Percentiles rank a stretch among this genome's conserved stretches.
These are phyloP conservation scores for Rhagologus leucostigma DNA, from an alignment of 2,113 vertebrate species.

Conservation along the genomic window DNA sequence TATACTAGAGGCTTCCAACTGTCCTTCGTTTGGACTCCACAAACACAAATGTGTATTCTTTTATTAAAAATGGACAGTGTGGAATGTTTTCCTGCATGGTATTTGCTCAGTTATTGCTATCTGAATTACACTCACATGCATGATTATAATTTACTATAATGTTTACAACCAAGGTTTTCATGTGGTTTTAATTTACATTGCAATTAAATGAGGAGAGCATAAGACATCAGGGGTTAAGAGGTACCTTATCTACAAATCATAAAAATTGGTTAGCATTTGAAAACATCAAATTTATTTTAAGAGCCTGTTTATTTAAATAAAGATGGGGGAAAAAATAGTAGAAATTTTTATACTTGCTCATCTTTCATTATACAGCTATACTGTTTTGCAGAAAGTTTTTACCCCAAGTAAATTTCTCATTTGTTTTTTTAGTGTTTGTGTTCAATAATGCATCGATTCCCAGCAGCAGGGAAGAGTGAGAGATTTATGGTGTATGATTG, in stretches of 20 bases:
- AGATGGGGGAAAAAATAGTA: neutral
- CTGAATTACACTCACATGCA: constrained; percentile 45
- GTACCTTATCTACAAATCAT: constrained; percentile 54
- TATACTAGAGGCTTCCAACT: neutral
- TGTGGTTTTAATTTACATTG: constrained; percentile 56
- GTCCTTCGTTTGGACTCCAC: constrained; percentile 24
- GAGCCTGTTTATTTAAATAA: constrained; percentile 42
- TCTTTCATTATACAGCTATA: constrained; percentile 29
- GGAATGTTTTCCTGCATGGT: constrained; percentile 36
- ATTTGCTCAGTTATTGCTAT: constrained; percentile 40
- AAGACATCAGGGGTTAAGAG: constrained; percentile 34
- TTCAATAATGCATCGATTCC: constrained; percentile 89
- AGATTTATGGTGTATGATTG: constrained; percentile 88
- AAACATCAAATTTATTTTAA: constrained; percentile 32
- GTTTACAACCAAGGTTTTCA: constrained; percentile 58
- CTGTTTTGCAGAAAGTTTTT: constrained; percentile 78
- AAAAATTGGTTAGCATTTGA: constrained; percentile 40
- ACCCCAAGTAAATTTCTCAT: constrained; percentile 81
- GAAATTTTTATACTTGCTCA: neutral
- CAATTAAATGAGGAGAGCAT: constrained; percentile 34
- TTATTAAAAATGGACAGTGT: constrained; percentile 32
- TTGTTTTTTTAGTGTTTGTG: constrained; percentile 82
- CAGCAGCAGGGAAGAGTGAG: constrained; percentile 84
- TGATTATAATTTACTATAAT: constrained; percentile 63
- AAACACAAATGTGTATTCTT: constrained; percentile 6